phyloP scores from a whole-genome alignment of 2,797 vertebrate species.

The Schizopygopsis malacanthus region DNA sequence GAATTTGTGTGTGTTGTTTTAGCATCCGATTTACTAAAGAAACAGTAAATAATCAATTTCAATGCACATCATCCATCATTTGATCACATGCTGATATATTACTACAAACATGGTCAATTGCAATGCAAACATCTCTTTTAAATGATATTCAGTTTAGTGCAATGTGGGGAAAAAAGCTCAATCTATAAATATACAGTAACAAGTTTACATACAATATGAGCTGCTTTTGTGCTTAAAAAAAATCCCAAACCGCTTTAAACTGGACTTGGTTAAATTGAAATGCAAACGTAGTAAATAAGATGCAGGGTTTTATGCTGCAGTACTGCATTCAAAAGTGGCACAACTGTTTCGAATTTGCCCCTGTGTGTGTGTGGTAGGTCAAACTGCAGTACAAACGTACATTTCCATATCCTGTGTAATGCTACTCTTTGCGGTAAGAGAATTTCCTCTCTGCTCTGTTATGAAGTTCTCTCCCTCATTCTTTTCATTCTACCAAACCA shows the following conservation, averaged over 20 bases:
- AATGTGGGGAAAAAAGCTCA: neutral
- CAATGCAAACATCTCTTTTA: neutral
- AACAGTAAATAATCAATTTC: neutral
- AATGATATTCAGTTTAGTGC: neutral
- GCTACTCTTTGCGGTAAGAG: conserved; percentile 59
- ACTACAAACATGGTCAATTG: neutral
- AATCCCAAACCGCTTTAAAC: neutral
- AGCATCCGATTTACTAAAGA: neutral
- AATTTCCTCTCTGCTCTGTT: conserved; percentile 57
- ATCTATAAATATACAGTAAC: neutral
- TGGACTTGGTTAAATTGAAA: neutral
- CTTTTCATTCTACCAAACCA: conserved; percentile 47
- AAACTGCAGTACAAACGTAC: conserved; percentile 57
- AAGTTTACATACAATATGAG: neutral
- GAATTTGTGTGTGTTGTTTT: neutral
- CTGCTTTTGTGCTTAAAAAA: neutral
- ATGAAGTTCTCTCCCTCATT: conserved; percentile 53
- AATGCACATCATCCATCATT: neutral
- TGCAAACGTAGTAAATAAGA: neutral
- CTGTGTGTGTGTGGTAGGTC: conserved; percentile 58
- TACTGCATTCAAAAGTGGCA: conserved; percentile 17
- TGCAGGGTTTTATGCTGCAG: neutral
- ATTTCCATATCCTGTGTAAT: conserved; percentile 61
- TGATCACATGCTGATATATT: neutral
- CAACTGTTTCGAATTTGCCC: conserved; percentile 4